Percentiles rank a stretch among this genome's conserved stretches.
Evolutionary conservation across 2,888 invertebrate species (phyloP).

Genomic region (Stramonita haemastoma): DNA sequence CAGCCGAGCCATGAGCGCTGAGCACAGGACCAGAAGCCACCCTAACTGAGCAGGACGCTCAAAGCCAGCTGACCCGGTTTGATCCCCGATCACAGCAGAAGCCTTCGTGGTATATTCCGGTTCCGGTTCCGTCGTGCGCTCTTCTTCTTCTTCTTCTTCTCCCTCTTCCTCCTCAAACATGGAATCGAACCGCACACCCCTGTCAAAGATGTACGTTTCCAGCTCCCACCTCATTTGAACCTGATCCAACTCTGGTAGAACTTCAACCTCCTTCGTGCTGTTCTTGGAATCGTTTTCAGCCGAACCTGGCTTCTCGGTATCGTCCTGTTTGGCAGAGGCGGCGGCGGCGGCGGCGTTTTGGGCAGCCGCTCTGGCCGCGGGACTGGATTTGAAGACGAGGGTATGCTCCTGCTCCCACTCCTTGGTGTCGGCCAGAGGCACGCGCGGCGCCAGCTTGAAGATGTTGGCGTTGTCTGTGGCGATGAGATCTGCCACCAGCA

Average conservation of each 20-base stretch:
- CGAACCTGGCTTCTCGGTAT: neutral
- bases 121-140: neutral
- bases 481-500: constrained; percentile 35
- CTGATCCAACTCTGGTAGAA: neutral
- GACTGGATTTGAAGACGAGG: neutral
- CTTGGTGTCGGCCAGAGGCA: constrained; percentile 26
- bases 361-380: neutral
- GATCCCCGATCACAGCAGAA: neutral
- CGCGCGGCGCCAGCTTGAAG: constrained; percentile 24
- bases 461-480: constrained; percentile 30
- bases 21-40: constrained; percentile 1
- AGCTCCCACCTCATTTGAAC: constrained; percentile 9
- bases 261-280: neutral
- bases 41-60: neutral
- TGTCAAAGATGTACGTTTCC: constrained; percentile 1
- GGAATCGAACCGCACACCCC: neutral
- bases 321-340: neutral
- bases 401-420: constrained; percentile 27
- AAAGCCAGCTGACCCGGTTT: neutral
- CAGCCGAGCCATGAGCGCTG: neutral
- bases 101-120: neutral
- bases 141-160: neutral
- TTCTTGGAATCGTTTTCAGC: neutral
- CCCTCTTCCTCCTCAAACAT: neutral
- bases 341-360: neutral